phyloP scores from a whole-genome alignment of 2,113 vertebrate genomes.

The Formicarius rufipectus region DNA sequence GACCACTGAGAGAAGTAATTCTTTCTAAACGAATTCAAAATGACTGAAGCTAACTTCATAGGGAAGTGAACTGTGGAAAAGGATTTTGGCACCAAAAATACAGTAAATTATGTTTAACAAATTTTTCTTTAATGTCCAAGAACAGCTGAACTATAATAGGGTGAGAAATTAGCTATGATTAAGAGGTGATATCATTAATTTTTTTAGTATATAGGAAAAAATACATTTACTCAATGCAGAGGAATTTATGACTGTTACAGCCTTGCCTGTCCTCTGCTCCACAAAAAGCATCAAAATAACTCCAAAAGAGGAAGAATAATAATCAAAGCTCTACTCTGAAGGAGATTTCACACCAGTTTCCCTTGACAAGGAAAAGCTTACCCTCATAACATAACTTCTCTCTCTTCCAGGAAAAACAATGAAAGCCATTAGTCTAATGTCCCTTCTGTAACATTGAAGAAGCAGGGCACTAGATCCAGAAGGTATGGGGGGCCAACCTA shows the following conservation, averaged over 20 bases:
- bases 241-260: neutral
- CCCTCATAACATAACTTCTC: neutral
- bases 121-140: slow-evolving; percentile 19
- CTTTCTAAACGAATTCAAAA: slow-evolving; percentile 50
- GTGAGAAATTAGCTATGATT: neutral
- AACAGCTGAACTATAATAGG: slow-evolving; percentile 1
- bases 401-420: slow-evolving; percentile 19
- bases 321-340: neutral
- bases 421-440: neutral
- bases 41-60: neutral
- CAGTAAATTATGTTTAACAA: neutral
- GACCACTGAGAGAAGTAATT: neutral
- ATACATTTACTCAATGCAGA: neutral
- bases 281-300: neutral
- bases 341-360: slow-evolving; percentile 15
- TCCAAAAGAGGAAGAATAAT: neutral
- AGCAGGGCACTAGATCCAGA: neutral
- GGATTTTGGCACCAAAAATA: neutral
- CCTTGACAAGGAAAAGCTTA: neutral
- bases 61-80: neutral
- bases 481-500: neutral
- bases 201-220: slow-evolving; percentile 18
- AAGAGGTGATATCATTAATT: neutral
- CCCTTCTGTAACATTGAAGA: neutral
- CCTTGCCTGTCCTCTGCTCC: neutral